Percentiles rank a stretch among this genome's conserved stretches.
phyloP scores from a whole-genome alignment of 1,140 invertebrate genomes.

The Cotesia vestalis region DNA sequence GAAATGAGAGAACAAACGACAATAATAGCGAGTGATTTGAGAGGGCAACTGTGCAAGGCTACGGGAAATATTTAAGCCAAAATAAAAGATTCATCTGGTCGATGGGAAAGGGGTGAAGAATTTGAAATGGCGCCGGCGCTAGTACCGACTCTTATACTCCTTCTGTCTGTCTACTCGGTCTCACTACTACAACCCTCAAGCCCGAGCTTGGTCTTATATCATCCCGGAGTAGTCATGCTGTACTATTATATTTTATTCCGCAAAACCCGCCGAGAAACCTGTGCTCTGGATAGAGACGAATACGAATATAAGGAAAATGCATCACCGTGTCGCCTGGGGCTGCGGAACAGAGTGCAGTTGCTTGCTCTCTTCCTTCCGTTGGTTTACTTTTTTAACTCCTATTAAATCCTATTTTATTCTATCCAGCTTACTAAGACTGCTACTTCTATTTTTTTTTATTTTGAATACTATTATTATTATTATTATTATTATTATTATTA shows the following conservation, averaged over 20 bases:
- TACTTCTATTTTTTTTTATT: no score
- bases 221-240: neutral
- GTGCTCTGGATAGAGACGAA: neutral
- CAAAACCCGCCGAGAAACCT: no score
- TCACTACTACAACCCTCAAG: neutral
- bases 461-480: no score
- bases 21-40: slow-evolving; percentile 14
- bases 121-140: slow-evolving; percentile 37
- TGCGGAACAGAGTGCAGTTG: slow-evolving; percentile 33
- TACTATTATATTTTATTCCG: no score
- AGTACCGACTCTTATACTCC: neutral
- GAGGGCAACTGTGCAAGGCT: slow-evolving; percentile 23
- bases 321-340: slow-evolving; percentile 19
- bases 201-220: neutral
- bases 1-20: neutral
- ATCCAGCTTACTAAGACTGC: no score
- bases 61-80: slow-evolving; percentile 11
- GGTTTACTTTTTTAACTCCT: neutral
- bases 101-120: slow-evolving; percentile 22
- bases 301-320: neutral
- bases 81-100: slow-evolving; percentile 15
- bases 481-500: no score
- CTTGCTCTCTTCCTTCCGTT: slow-evolving; percentile 15
- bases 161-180: slow-evolving; percentile 16
- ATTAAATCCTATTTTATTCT: slow-evolving; percentile 10